A percentile compares a stretch with the other conserved stretches of the same genome.
Evolutionary conservation across 2,888 invertebrate species (phyloP).

Genomic region (Acronicta psi): DNA sequence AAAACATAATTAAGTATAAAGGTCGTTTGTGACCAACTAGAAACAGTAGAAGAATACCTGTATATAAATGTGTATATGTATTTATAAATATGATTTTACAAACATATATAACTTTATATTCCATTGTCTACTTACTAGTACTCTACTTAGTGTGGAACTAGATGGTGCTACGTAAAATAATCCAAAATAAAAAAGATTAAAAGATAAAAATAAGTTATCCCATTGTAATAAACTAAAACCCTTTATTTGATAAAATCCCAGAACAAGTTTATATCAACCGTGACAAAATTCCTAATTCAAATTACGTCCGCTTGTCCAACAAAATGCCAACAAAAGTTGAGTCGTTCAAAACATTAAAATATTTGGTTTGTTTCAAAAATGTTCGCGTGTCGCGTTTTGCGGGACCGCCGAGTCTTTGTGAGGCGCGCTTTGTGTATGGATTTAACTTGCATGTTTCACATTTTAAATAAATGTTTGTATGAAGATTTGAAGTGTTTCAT

Average conservation of each 20-base stretch:
- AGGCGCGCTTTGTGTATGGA: slow-evolving; percentile 25
- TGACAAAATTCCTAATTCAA: slow-evolving; percentile 41
- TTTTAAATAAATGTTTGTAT: slow-evolving; percentile 14
- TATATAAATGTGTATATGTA: no score
- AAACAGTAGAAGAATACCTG: neutral
- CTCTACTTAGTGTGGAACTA: no score
- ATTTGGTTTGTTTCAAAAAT: slow-evolving; percentile 44
- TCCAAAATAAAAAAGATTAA: fast-evolving
- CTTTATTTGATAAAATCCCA: neutral
- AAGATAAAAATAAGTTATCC: neutral
- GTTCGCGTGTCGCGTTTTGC: slow-evolving; percentile 23
- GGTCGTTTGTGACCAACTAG: no score
- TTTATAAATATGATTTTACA: no score
- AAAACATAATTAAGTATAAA: no score
- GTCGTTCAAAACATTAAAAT: slow-evolving; percentile 36
- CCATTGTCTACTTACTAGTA: no score
- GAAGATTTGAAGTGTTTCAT: neutral
- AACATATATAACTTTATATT: no score
- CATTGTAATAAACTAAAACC: neutral
- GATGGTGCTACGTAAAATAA: no score
- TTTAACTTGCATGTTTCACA: slow-evolving; percentile 20
- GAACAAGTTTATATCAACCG: slow-evolving; percentile 13
- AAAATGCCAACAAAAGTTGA: slow-evolving; percentile 29
- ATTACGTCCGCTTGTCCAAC: slow-evolving; percentile 21
- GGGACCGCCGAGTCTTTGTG: slow-evolving; percentile 28